Conservation (phyloP, 1,140 invertebrate species). For the Eumaeus atala region DNA sequence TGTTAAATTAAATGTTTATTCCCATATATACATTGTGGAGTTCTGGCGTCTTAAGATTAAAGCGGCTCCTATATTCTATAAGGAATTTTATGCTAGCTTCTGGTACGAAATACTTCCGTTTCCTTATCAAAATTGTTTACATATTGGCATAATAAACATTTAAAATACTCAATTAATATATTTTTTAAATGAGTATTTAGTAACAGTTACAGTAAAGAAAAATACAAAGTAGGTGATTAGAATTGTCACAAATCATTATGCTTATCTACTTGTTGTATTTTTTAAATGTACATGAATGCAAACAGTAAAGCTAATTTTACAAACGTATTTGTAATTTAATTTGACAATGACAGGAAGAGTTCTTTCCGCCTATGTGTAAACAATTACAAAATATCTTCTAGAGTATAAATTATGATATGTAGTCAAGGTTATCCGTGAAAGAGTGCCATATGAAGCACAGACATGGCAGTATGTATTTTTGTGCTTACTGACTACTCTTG, state of each 20-base stretch:
- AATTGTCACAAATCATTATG: too few relatives aligned
- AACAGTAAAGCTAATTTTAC: too few relatives aligned
- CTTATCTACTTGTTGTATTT: too few relatives aligned
- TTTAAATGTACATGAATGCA: too few relatives aligned
- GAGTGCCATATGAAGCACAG: conserved; percentile 8
- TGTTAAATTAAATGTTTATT: conserved; percentile 19
- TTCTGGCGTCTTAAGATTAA: conserved; percentile 16
- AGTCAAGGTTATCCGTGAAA: conserved; percentile 5
- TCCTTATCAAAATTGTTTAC: conserved; percentile 2
- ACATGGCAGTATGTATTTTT: conserved; percentile 1
- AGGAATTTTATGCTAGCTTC: conserved; percentile 28
- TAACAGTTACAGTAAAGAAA: too few relatives aligned
- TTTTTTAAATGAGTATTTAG: too few relatives aligned
- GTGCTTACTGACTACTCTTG: not conserved
- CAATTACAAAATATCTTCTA: not conserved
- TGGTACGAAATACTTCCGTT: not conserved
- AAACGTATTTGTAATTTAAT: too few relatives aligned
- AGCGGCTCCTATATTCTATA: conserved; percentile 23
- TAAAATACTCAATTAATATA: too few relatives aligned
- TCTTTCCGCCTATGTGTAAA: not conserved
- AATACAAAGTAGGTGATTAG: too few relatives aligned
- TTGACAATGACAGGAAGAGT: too few relatives aligned
- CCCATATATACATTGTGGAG: conserved; percentile 13
- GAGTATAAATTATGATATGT: not conserved
- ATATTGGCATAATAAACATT: not conserved